These are phyloP conservation scores for Pempheris klunzingeri DNA, from an alignment of 2,797 vertebrate genomes.

Conservation along the genomic window DNA sequence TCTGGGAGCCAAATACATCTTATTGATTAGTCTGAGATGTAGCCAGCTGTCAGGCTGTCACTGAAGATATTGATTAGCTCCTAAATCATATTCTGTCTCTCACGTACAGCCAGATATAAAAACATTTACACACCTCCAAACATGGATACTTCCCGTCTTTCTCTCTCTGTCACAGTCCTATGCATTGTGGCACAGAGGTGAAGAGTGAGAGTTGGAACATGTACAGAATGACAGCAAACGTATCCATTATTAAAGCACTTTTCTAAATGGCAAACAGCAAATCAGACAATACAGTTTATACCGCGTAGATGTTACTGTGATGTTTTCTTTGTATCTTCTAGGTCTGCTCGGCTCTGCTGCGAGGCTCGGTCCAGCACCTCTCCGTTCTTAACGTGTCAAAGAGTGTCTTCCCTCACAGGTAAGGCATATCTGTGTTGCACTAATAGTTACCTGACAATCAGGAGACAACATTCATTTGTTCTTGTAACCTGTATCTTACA, in stretches of 20 bases:
- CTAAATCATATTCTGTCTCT: slow-evolving; percentile 53
- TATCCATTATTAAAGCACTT: background rate
- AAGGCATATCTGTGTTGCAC: slow-evolving; percentile 15
- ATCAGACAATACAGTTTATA: background rate
- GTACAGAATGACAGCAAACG: background rate
- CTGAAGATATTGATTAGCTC: slow-evolving; percentile 66
- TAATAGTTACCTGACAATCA: background rate
- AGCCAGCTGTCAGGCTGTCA: slow-evolving; percentile 76
- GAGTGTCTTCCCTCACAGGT: slow-evolving; percentile 95
- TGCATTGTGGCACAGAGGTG: background rate
- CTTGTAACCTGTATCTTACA: background rate
- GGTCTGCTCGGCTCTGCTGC: slow-evolving; percentile 94
- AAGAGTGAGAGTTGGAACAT: background rate
- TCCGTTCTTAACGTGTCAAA: slow-evolving; percentile 93
- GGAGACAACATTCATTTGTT: background rate
- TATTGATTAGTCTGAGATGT: slow-evolving; percentile 79
- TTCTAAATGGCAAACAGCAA: background rate
- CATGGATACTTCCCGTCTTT: background rate
- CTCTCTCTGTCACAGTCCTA: background rate
- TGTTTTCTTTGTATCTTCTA: slow-evolving; percentile 67
- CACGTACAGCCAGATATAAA: slow-evolving; percentile 13
- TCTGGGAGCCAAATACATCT: slow-evolving; percentile 57
- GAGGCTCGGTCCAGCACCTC: slow-evolving; percentile 92
- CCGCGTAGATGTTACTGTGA: slow-evolving; percentile 6
- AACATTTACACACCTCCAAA: slow-evolving; percentile 1